Base-by-base conservation (phyloP, 2,113 vertebrate genomes). In the Odocoileus hemionus region DNA sequence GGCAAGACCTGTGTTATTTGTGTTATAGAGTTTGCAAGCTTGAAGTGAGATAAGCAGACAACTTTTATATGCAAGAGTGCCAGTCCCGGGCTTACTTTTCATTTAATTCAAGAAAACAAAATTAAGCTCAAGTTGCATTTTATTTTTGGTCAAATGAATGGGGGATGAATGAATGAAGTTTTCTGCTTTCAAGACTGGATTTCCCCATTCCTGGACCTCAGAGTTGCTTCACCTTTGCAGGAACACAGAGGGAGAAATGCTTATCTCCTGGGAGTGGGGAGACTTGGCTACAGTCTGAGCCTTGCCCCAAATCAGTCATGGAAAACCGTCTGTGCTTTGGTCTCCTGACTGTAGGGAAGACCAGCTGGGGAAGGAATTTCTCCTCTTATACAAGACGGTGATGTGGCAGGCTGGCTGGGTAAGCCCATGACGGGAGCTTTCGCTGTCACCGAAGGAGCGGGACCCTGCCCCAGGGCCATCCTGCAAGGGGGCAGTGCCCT, bases 401-500 rank as follows among this genome's bases (percentile, higher is more conserved):
- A 47, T 60, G 36, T 19, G 88, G 43, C 55, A n/a, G 64, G 5
- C 33, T 6, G 30, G 50, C 43, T 11, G 6, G 23, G 26, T 19
- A 9, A 85, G 36, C 36, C 39, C 15, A 1, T 5, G 1, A 0
- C 1, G 16, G 5, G 30, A 47, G 55, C 55, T 86, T n/a, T 23
- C 25, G 7, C 3, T 3, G 30, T 87, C 55, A 6, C 16, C 2
- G 21, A 23, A 67, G 52, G 30, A 84, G 45, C 10, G 3, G n/a
- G 2, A 36, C 17, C 0, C 1, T 1, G 28, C 21, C 54, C 1
- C 4, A 43, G 64, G 28, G 13, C 76, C 13, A 3, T 33, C 30
- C 50, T 4, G 13, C 30, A 28, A 79, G 80, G 45, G 30, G 61
- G 39, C 6, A 79, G 67, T 45, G 50, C 94, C 94, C 97, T 98